A percentile compares a stretch with the other conserved stretches of the same genome.
Evolutionary conservation across 2,888 invertebrate genomes (phyloP).

Genomic region (Machimus rusticus): DNA sequence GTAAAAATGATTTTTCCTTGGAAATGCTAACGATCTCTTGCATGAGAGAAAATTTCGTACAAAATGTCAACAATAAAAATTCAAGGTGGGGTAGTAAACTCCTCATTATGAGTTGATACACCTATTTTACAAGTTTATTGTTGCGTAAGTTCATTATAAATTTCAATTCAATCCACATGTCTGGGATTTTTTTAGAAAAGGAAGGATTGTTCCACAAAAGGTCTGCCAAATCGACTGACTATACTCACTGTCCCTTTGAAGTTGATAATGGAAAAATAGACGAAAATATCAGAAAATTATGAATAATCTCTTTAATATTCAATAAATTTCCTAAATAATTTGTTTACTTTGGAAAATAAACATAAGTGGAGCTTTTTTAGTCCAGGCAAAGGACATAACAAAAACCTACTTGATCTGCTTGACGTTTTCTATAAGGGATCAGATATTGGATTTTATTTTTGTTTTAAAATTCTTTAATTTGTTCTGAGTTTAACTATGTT

Average conservation of each 20-base stretch:
- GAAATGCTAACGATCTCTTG: not conserved
- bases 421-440: not conserved
- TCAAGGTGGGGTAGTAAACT: not conserved
- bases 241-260: not conserved
- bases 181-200: not conserved
- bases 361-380: not conserved
- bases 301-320: not conserved
- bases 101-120: not conserved
- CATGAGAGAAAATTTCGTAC: not conserved
- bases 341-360: too few species aligned
- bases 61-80: not conserved
- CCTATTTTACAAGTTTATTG: not conserved
- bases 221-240: not conserved
- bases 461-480: not conserved
- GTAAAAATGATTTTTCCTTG: not conserved
- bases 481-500: not conserved
- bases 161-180: not conserved
- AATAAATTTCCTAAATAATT: not conserved
- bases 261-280: not conserved
- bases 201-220: not conserved
- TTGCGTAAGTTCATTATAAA: not conserved
- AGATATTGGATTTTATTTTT: not conserved
- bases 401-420: not conserved
- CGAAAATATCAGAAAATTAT: not conserved
- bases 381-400: not conserved